Evolutionary conservation across 2,797 vertebrate species (phyloP).

Genomic region (Sylvilagus floridanus): DNA sequence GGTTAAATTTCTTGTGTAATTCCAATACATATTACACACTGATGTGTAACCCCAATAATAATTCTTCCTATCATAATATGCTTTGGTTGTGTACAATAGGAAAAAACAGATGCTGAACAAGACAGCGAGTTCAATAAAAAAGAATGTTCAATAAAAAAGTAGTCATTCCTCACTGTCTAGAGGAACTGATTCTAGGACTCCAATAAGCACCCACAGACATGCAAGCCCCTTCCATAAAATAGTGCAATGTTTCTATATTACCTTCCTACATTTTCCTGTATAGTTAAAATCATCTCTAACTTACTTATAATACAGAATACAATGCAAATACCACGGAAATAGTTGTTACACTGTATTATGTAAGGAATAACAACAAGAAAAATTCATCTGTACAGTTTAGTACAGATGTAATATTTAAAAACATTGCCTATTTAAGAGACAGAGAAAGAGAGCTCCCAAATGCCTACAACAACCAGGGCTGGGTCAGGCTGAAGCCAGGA

Average conservation of each 20-base stretch:
- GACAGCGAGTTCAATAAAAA: neutral
- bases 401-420: neutral
- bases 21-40: neutral
- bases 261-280: neutral
- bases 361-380: neutral
- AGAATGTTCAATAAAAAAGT: neutral
- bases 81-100: neutral
- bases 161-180: neutral
- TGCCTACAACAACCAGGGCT: no score
- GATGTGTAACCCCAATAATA: slow-evolving; percentile 1
- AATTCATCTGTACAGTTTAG: neutral
- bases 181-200: neutral
- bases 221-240: neutral
- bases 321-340: neutral
- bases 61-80: neutral
- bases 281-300: neutral
- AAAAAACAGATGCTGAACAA: neutral
- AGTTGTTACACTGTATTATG: neutral
- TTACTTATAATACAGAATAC: neutral
- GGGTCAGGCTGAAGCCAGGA: no score
- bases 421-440: no score
- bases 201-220: neutral
- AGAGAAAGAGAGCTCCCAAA: no score
- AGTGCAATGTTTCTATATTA: neutral
- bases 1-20: neutral